Evolutionary conservation across 2,888 invertebrate genomes (phyloP).

Genomic region (Xanthia icteritia): DNA sequence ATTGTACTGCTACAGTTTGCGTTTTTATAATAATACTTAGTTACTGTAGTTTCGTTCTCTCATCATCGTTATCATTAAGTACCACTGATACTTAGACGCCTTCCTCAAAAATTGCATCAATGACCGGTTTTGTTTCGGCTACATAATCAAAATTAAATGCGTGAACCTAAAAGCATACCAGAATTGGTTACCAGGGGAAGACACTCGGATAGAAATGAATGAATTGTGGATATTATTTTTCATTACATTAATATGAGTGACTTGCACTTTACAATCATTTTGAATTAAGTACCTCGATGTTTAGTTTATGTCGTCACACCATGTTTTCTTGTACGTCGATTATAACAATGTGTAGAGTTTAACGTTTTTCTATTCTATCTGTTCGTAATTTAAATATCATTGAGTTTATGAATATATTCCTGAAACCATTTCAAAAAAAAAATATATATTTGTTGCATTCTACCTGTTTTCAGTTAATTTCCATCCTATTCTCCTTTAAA

Average conservation of each 20-base stretch:
- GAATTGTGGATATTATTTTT: no score
- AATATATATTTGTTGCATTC: neutral
- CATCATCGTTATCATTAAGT: neutral
- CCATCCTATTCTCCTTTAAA: neutral
- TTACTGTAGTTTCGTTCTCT: neutral
- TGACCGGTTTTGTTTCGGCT: no score
- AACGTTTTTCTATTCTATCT: neutral
- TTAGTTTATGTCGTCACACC: neutral
- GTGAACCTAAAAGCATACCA: no score
- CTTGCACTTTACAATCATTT: neutral
- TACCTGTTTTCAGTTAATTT: neutral
- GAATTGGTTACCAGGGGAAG: no score
- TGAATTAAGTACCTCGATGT: neutral
- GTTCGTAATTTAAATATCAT: neutral
- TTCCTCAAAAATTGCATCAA: no score
- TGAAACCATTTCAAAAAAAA: neutral
- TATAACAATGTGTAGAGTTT: neutral
- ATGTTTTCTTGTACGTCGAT: neutral
- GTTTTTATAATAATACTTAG: constrained; percentile 7
- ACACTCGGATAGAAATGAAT: no score
- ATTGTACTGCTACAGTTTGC: constrained; percentile 24
- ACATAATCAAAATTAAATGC: no score
- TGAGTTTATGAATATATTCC: neutral
- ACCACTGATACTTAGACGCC: neutral
- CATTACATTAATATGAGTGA: no score